Percentiles rank a stretch among this genome's conserved stretches.
Evolutionary conservation across 2,888 invertebrate genomes (phyloP).

Genomic region (Phengaris arion): DNA sequence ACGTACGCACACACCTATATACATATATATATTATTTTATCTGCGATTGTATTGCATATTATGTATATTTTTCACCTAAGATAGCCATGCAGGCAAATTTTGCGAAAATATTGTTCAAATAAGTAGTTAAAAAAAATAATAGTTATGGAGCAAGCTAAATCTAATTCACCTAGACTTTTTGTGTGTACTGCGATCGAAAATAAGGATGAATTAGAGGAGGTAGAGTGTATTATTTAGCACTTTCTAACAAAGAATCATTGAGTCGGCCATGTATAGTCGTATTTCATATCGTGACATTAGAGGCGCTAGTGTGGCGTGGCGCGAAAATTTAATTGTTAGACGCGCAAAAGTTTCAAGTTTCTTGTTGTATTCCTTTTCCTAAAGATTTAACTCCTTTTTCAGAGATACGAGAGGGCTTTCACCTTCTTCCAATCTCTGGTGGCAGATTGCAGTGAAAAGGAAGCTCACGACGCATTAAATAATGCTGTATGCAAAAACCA

Average conservation of each 20-base stretch:
- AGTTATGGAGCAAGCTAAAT: slow-evolving; percentile 81
- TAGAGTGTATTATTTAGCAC: slow-evolving; percentile 78
- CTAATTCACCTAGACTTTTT: slow-evolving; percentile 86
- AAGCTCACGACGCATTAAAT: slow-evolving; percentile 94
- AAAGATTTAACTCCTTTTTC: slow-evolving; percentile 54
- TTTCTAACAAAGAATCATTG: slow-evolving; percentile 75
- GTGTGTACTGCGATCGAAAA: slow-evolving; percentile 90
- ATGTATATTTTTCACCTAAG: slow-evolving; percentile 79
- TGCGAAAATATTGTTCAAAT: slow-evolving; percentile 79
- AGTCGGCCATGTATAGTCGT: slow-evolving; percentile 75
- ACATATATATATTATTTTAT: slow-evolving; percentile 47
- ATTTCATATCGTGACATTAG: slow-evolving; percentile 67
- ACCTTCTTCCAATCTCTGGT: slow-evolving; percentile 87
- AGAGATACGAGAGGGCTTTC: slow-evolving; percentile 95
- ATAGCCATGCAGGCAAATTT: slow-evolving; percentile 82
- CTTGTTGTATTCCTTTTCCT: slow-evolving; percentile 40
- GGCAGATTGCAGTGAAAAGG: slow-evolving; percentile 93
- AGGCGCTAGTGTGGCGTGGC: slow-evolving; percentile 67
- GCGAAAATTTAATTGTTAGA: slow-evolving; percentile 64
- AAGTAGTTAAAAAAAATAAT: slow-evolving; percentile 72
- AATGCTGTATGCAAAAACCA: slow-evolving; percentile 94
- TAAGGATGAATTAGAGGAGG: slow-evolving; percentile 95
- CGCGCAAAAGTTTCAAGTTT: slow-evolving; percentile 41
- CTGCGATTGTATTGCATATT: slow-evolving; percentile 69
- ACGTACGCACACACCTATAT: slow-evolving; percentile 37